Base-by-base conservation (phyloP, 2,113 vertebrate genomes). In the Jacana jacana region DNA sequence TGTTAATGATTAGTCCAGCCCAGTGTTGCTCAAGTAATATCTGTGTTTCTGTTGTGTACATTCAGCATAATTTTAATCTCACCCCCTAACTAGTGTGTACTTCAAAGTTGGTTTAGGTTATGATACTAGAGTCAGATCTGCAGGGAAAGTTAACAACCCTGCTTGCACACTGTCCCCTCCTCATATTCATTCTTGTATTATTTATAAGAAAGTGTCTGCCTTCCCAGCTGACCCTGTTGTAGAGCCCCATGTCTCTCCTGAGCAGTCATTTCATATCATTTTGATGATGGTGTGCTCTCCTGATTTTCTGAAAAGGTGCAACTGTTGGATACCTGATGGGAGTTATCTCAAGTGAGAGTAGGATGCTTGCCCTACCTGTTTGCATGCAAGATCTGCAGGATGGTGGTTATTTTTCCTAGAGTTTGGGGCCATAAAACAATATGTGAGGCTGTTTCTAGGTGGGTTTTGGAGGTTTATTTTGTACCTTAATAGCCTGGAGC, bases 61-160 rank as follows among this genome's bases (percentile, higher is more conserved):
- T 33, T 12, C 66, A 9, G 51, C 75, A 10, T 7, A 0, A 0
- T 6, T n/a, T 55, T 27, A 28, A 44, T 42, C 71, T 83, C 51
- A 3, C 2, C 17, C 31, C 42, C 8, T 31, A 31, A 7, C 28
- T 27, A 10, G 25, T 1, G 27, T 5, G 22, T 17, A 13, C 73
- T 35, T 37, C 31, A 9, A 8, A 25, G 11, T 2, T 16, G 49
- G 4, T 70, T 55, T 27, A 69, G 25, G 24, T 37, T 19, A 6
- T 31, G 6, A 0, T 5, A 7, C 3, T 2, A 44, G 54, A 65
- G n/a, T 5, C 1, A 1, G 24, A 5, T 8, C 49, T 51, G 35
- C 23, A 39, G 69, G 13, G 33, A 28, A 28, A 37, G 39, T n/a
- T n/a, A 25, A 3, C 48, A 40, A 9, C 46, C 40, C 17, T 40